Evolutionary conservation across 1,140 invertebrate species (phyloP), one percentile per base, ranked within the genome.

Genomic region (Aleiodes sp.): DNA sequence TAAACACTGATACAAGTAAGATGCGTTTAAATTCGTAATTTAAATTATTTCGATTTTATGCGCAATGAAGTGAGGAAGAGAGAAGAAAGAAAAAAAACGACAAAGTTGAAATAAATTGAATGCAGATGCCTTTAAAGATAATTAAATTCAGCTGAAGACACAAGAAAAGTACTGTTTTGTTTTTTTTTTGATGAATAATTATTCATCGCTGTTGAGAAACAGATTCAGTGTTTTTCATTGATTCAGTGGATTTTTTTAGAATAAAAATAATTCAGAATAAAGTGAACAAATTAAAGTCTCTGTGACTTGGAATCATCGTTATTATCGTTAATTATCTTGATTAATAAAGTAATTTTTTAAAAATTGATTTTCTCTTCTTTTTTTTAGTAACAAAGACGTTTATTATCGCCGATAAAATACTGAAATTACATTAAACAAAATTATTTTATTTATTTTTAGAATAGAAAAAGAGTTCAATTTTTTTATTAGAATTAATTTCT

Each of bases 1-100:
- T 37, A 93, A 93, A 78, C 90, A 91, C 83, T 91, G 75, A 86
- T 72, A 67, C 57, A 69, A 61, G 59, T 65, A 31, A 29, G 16
- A 41, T 29, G 56, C 63, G 43, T 12, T 60, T 31, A 12, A n/a
- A 65, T 65, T 43, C 26, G 31, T 46, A 43, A 10, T 16, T 41
- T 24, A 14, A 66, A 43, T 9, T 21, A 64, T 41, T 29, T 24
- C 16, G 21, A 52, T 52, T 10, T 52, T 12, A 64, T 46, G 62
- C 62, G 37, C 39, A 43, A n/a, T n/a, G n/a, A n/a, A n/a, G n/a
- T n/a, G n/a, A n/a, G n/a, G n/a, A n/a, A n/a, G n/a, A n/a, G n/a
- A 33, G 12, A 33, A 33, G 9, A 33, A 33, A 33, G 9, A 33
- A 33, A 33, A 33, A 33, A 33, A 33, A 33, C 4, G 9, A 6